A percentile compares a stretch with the other conserved stretches of the same genome.
Conservation (phyloP, 2,888 invertebrate genomes). For the Acrocera orbiculus region DNA sequence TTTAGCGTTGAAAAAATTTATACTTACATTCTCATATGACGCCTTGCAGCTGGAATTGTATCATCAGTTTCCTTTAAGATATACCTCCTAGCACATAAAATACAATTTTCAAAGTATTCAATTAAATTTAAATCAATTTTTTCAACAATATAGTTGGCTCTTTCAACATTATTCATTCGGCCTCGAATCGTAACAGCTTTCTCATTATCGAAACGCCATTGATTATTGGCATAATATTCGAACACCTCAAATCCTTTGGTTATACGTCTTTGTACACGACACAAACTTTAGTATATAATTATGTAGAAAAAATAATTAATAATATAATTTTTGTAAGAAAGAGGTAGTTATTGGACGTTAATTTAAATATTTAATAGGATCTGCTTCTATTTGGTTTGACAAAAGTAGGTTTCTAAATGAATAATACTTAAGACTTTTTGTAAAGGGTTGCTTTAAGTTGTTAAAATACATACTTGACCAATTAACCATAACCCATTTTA, state of each 20-base stretch:
- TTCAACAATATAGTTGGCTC: slow-evolving; percentile 48
- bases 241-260: slow-evolving; percentile 75
- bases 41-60: slow-evolving; percentile 57
- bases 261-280: slow-evolving; percentile 66
- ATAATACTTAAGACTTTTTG: too few species aligned
- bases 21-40: slow-evolving; percentile 63
- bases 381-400: too few species aligned
- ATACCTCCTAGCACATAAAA: slow-evolving; percentile 57
- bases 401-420: too few species aligned
- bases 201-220: slow-evolving; percentile 73
- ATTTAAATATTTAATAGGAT: too few species aligned
- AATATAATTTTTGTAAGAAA: too few species aligned
- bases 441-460: too few species aligned
- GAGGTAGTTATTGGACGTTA: too few species aligned
- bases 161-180: slow-evolving; percentile 46
- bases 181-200: slow-evolving; percentile 40
- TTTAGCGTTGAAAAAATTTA: neutral
- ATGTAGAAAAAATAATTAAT: too few species aligned
- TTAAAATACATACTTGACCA: too few species aligned
- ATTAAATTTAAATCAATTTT: slow-evolving; percentile 49
- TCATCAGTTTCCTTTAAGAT: slow-evolving; percentile 71
- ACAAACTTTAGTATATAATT: too few species aligned
- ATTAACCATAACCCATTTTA: too few species aligned
- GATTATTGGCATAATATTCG: slow-evolving; percentile 81
- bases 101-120: slow-evolving; percentile 68